Percentiles rank a stretch among this genome's conserved stretches.
Evolutionary conservation across 2,888 invertebrate genomes (phyloP).

Genomic region (Caenorhabditis drosophilae): DNA sequence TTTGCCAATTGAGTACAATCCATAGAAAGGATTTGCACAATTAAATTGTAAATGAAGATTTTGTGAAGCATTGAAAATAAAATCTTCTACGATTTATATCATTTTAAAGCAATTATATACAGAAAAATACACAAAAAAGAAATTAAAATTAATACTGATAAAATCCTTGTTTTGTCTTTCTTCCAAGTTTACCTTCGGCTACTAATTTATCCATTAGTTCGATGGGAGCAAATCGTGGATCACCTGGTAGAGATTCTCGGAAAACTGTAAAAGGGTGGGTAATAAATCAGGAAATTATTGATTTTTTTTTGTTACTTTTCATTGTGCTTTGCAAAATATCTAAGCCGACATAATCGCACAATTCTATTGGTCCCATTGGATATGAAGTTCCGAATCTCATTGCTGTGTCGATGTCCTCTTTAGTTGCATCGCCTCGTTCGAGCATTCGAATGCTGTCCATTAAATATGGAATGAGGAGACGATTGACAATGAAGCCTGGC

Average conservation of each 20-base stretch:
- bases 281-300: neutral
- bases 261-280: constrained; percentile 51
- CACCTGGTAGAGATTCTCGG: constrained; percentile 53
- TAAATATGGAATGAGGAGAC: constrained; percentile 83
- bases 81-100: too few species aligned
- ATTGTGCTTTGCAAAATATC: constrained; percentile 81
- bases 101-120: too few species aligned
- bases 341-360: constrained; percentile 82
- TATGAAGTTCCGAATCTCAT: constrained; percentile 70
- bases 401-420: constrained; percentile 80
- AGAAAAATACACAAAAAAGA: neutral
- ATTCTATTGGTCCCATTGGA: constrained; percentile 87
- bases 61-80: too few species aligned
- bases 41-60: too few species aligned
- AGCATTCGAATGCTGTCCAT: constrained; percentile 75
- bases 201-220: constrained; percentile 77
- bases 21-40: too few species aligned
- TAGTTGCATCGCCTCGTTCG: constrained; percentile 76
- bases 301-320: constrained; percentile 73
- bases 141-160: constrained; percentile 71
- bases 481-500: constrained; percentile 88
- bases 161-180: constrained; percentile 83
- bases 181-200: constrained; percentile 80
- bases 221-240: constrained; percentile 48
- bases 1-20: too few species aligned